Evolutionary conservation across 1,140 invertebrate genomes (phyloP).

Genomic region (Drosophila pectinifera): DNA sequence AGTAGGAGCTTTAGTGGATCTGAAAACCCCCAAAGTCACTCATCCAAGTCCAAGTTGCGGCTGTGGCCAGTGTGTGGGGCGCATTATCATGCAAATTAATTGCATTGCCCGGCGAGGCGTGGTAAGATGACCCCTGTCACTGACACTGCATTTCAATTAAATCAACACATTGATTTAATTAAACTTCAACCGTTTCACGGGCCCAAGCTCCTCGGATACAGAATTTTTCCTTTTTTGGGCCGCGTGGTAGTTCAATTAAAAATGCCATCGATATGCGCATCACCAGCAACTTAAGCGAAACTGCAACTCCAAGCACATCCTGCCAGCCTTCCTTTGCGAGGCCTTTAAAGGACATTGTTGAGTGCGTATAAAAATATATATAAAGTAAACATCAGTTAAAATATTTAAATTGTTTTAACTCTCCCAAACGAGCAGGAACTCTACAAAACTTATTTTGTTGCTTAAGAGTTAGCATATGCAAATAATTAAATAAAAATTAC

Average conservation of each 20-base stretch:
- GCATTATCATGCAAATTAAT: conserved; percentile 55
- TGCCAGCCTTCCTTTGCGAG: conserved; percentile 12
- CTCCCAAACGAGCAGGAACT: background rate
- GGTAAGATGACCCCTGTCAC: conserved; percentile 43
- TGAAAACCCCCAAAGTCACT: conserved; percentile 1
- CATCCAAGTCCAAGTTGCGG: background rate
- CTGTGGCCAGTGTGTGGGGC: conserved; percentile 5
- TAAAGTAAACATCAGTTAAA: background rate
- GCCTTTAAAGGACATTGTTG: conserved; percentile 17
- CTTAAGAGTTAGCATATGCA: background rate
- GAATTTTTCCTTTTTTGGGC: conserved; percentile 1
- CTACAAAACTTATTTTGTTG: background rate
- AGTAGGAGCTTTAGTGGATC: background rate
- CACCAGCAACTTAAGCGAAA: conserved; percentile 55
- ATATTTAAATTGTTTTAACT: conserved; percentile 14
- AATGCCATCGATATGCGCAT: conserved; percentile 72
- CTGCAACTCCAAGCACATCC: conserved; percentile 27
- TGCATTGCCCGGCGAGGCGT: conserved; percentile 33
- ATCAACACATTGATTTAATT: conserved; percentile 79
- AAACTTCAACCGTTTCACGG: conserved; percentile 55
- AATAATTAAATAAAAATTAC: conserved; percentile 9
- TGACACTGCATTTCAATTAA: conserved; percentile 66
- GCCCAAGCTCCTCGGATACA: background rate
- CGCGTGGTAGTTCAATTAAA: conserved; percentile 64
- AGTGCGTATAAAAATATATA: background rate